Conservation (phyloP, 2,797 vertebrate species). For the Smutsia temminckii region DNA sequence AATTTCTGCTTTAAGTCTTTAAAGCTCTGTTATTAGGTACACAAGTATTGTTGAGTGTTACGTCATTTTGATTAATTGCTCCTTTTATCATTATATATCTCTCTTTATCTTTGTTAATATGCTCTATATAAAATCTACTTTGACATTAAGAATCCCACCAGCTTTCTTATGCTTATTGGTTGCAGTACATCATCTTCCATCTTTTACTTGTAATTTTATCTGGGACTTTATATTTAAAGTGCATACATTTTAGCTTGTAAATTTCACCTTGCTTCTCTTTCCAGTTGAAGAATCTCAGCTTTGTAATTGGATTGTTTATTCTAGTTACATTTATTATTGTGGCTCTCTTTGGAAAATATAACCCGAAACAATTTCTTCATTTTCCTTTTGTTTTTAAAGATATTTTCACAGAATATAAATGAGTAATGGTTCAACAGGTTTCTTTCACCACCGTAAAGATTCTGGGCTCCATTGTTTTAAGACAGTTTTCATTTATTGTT, state of each 20-base stretch:
- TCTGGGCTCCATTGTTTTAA: not conserved
- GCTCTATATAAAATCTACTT: not conserved
- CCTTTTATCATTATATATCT: not conserved
- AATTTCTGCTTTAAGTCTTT: not conserved
- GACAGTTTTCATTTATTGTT: not conserved
- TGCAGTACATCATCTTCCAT: not conserved
- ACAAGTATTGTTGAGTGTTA: not conserved
- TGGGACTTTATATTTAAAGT: not conserved
- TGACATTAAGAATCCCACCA: not conserved
- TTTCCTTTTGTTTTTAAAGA: not conserved
- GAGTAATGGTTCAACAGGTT: not conserved
- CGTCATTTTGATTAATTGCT: not conserved
- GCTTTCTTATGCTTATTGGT: not conserved
- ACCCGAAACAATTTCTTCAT: not conserved
- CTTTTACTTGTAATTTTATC: not conserved
- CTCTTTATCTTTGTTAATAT: not conserved
- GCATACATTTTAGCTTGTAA: not conserved
- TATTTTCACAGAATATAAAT: not conserved
- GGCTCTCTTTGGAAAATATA: not conserved
- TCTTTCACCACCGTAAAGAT: not conserved
- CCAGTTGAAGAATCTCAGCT: not conserved
- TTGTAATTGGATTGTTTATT: not conserved
- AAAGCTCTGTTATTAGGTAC: not conserved
- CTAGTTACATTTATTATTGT: not conserved
- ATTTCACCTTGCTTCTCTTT: not conserved